Evolutionary conservation across 2,888 invertebrate genomes (phyloP), one percentile per base, ranked within the genome.

Genomic region (Cosmia pyralina): DNA sequence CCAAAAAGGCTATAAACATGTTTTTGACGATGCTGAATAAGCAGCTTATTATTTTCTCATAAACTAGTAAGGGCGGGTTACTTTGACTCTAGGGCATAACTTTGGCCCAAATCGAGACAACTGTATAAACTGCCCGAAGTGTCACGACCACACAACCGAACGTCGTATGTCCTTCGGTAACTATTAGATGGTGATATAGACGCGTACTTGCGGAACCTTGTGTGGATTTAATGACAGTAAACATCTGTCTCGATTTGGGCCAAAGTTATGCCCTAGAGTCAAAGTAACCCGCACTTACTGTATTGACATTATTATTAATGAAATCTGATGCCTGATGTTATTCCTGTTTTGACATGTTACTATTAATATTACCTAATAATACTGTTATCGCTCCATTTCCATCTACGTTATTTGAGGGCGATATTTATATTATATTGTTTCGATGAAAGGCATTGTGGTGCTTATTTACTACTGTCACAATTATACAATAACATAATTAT

Each of bases 311-410:
- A 53, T n/a, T 55, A 44, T 52, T 13, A 50, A 22, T 46, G 15
- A n/a, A n/a, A n/a, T n/a, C n/a, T n/a, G n/a, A 50, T 41, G 34
- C 17, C 19, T 63, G 48, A 6, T n/a, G 22, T 19, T 5, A 59
- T 58, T 44, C n/a, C 34, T 73, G 15, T 63, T 62, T 68, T 69
- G 22, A 62, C 11, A 63, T 53, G n/a, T 71, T 58, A 13, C 4
- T 58, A 52, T 48, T 28, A 38, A 38, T 48, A 52, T 77, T n/a
- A 19, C 2, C 4, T 19, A 22, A 34, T 38, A 38, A 44, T 57
- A n/a, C 1, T 38, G n/a, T 2, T 28, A 48, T 34, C 11, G 15
- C 8, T 44, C 4, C n/a, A 19, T 28, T 44, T 41, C 11, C 52
- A 13, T 6, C 22, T 17, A 28, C 10, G 4, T 13, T 22, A 28